These are phyloP conservation scores for Choloepus hoffmanni DNA, from an alignment of 2,113 vertebrate genomes.

Conservation along the genomic window DNA sequence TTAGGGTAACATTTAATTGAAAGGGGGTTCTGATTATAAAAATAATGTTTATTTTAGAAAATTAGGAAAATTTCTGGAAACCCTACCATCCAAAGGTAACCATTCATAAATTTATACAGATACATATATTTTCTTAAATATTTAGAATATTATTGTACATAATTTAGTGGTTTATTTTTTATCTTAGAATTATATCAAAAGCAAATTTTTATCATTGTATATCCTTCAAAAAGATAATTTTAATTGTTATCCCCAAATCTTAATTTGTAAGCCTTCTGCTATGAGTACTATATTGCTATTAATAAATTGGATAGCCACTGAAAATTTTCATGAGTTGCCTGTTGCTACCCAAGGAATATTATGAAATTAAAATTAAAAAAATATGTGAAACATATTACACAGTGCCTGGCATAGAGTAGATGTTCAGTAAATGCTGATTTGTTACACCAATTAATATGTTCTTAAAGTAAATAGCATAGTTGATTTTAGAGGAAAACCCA, in stretches of 20 bases:
- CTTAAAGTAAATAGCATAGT: not conserved
- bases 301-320: not conserved
- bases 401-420: not conserved
- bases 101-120: conserved; percentile 37
- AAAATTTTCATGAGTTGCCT: conserved; percentile 30
- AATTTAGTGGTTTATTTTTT: not conserved
- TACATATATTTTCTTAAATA: not conserved
- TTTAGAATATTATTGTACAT: conserved; percentile 13
- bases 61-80: conserved; percentile 24
- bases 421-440: not conserved
- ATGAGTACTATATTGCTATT: not conserved
- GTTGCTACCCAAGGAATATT: not conserved
- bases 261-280: conserved; percentile 30
- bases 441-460: not conserved
- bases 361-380: conserved; percentile 57
- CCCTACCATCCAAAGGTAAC: not conserved
- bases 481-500: conserved; percentile 48
- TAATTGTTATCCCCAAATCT: not conserved
- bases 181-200: not conserved
- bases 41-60: conserved; percentile 59
- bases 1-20: not conserved
- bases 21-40: conserved; percentile 40
- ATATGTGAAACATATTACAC: not conserved
- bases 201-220: conserved; percentile 28
- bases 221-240: conserved; percentile 49